Evolutionary conservation across 2,113 vertebrate species (phyloP), one percentile per base, ranked within the genome.

Genomic region (Carassius gibelio): DNA sequence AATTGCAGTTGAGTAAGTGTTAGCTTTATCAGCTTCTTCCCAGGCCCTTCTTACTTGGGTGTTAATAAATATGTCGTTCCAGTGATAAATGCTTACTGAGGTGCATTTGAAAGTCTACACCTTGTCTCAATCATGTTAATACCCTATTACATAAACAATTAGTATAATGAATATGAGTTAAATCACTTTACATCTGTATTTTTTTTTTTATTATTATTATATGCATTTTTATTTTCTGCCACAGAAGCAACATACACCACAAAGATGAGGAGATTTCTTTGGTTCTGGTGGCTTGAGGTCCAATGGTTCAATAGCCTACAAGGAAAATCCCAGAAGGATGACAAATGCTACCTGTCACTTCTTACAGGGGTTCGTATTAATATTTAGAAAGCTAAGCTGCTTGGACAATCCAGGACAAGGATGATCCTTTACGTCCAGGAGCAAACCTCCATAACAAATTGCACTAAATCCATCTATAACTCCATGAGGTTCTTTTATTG

Each of bases 331-430:
- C 52, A 75, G 30, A 76, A 36, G 34, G 50, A 61, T 81, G 74
- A 83, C 36, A 36, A 84, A 81, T 75, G 74, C 26, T 45, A 83
- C 66, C 75, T 79, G 45, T 10, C 74, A 71, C 72, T 66, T 38
- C 85, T 71, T 79, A 42, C 30, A 14, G 50, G 66, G 69, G 21
- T n/a, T n/a, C 55, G 62, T 68, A 52, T 61, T 55, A 7, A 75
- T 52, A 61, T 59, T 61, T 87, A 52, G 83, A 80, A 72, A 68
- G 79, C 34, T 77, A 30, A 52, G 62, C 72, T 66, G 79, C 72
- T 52, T 85, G 23, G 17, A 45, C 14, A 64, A 64, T 83, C 23
- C 82, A 79, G 62, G 19, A 30, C 21, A 78, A 80, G 30, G 26
- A 62, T 64, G 23, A 62, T 82, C 72, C 62, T 86, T 55, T 21